Percentiles rank a stretch among this genome's conserved stretches.
Conservation (phyloP, 2,888 invertebrate species). For the Nineta flava region DNA sequence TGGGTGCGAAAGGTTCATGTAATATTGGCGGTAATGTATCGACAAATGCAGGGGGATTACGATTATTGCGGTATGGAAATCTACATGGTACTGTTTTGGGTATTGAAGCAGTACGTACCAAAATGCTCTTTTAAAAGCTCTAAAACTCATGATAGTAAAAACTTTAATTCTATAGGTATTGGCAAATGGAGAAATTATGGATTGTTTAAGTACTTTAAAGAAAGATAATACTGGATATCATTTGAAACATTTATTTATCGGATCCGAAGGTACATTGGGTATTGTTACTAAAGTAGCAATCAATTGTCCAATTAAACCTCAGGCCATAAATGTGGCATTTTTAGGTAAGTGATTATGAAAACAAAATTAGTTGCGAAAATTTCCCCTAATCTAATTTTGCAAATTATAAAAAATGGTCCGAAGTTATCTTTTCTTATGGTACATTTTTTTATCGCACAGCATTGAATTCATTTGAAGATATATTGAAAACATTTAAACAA, state of each 20-base stretch:
- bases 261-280: slow-evolving; percentile 94
- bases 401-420: background rate
- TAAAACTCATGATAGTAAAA: too few species aligned
- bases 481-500: slow-evolving; percentile 55
- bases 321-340: slow-evolving; percentile 72
- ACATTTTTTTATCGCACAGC: slow-evolving; percentile 35
- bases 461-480: slow-evolving; percentile 57
- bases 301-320: slow-evolving; percentile 73
- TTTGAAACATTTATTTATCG: slow-evolving; percentile 90
- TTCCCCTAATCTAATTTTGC: too few species aligned
- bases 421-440: background rate
- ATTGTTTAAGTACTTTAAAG: slow-evolving; percentile 70
- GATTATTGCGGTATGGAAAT: slow-evolving; percentile 90
- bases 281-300: slow-evolving; percentile 84
- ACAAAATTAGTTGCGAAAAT: too few species aligned
- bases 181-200: slow-evolving; percentile 71
- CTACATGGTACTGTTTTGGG: slow-evolving; percentile 84
- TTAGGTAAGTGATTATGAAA: slow-evolving; percentile 50
- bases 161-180: slow-evolving; percentile 42
- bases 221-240: slow-evolving; percentile 99
- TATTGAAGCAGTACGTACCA: slow-evolving; percentile 67
- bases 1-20: slow-evolving; percentile 93
- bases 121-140: too few species aligned
- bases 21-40: slow-evolving; percentile 92
- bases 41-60: slow-evolving; percentile 91